Base-by-base conservation (phyloP, 2,888 invertebrate species). In the Drosophila buzzatii region DNA sequence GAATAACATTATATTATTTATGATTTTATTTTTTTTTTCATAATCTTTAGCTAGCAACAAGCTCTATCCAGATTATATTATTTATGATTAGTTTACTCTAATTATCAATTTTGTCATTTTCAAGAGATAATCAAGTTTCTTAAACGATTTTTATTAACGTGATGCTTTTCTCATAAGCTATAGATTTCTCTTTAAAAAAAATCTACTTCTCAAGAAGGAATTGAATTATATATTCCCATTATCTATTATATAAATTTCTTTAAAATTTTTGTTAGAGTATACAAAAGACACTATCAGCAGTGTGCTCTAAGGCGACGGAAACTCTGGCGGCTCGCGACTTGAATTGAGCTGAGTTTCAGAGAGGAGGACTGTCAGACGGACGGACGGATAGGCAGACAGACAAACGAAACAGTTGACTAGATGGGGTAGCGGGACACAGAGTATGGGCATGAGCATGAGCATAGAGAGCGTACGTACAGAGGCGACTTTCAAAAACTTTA, bases 401-500 rank as follows among this genome's bases (percentile, higher is more conserved):
- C 23, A 44, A 14, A 44, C 44, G 44, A 45, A 42, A 18, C 20
- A 44, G 72, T 27, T 27, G 51, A 45, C 55, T 56, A 70, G 67
- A 23, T 27, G 35, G 27, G 49, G 47, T 31, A 56, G 41, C 35
- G 37, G 45, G 14, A 45, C 45, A 45, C 45, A 23, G 45, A 45
- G 23, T 23, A 45, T 27, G 23, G 3, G 31, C 49, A 18, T 51
- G 20, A 12, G 59, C 52, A 35, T 52, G 37, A n/a, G 60, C 27
- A 33, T 31, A 35, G 20, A 51, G 39, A 27, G 27, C 27, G 27
- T 27, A 27, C n/a, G 69, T 52, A 55, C 56, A 73, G 70, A 70
- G 83, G 53, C 69, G 70, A 83, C 85, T 78, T 70, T 80, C 73
- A 76, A 78, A 85, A 77, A 35, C 72, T 73, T 75, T 81, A 79